Evolutionary conservation across 2,113 vertebrate genomes (phyloP).

Genomic region (Apaloderma vittatum): DNA sequence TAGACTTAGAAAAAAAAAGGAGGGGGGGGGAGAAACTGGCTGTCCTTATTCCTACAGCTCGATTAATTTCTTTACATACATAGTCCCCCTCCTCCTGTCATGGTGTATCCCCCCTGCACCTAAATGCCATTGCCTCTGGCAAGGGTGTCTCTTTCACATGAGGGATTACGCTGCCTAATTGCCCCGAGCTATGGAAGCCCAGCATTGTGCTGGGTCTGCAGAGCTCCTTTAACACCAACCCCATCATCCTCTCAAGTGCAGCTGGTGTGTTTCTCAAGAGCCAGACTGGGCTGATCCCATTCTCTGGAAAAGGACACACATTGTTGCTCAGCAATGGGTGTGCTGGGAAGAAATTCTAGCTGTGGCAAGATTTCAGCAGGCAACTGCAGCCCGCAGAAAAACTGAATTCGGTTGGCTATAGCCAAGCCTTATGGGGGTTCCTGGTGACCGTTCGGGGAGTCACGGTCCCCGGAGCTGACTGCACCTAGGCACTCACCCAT

Average conservation of each 20-base stretch:
- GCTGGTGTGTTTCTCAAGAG: conserved; percentile 62
- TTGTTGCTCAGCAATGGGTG: conserved; percentile 61
- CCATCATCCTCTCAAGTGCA: conserved; percentile 36
- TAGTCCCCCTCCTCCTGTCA: not conserved
- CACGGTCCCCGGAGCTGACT: not conserved
- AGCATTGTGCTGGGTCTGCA: conserved; percentile 4
- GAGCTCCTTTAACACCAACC: conserved; percentile 21
- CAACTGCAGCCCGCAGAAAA: not conserved
- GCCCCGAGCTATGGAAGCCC: conserved; percentile 40
- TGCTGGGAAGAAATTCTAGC: conserved; percentile 48
- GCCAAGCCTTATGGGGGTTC: not conserved
- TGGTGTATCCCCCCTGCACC: conserved; percentile 23
- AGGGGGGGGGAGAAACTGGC: not conserved
- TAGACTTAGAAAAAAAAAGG: not conserved
- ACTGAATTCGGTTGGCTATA: not conserved
- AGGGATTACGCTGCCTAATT: not conserved
- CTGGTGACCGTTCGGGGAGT: not conserved
- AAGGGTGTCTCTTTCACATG: conserved; percentile 29
- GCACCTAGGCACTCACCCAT: not conserved
- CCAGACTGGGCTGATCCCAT: conserved; percentile 28
- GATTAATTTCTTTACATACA: not conserved
- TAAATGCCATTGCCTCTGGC: conserved; percentile 29
- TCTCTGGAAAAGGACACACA: conserved; percentile 60
- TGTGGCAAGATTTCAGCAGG: conserved; percentile 42
- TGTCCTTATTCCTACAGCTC: not conserved